Conservation (phyloP, 2,113 vertebrate species). For the Solea solea region DNA sequence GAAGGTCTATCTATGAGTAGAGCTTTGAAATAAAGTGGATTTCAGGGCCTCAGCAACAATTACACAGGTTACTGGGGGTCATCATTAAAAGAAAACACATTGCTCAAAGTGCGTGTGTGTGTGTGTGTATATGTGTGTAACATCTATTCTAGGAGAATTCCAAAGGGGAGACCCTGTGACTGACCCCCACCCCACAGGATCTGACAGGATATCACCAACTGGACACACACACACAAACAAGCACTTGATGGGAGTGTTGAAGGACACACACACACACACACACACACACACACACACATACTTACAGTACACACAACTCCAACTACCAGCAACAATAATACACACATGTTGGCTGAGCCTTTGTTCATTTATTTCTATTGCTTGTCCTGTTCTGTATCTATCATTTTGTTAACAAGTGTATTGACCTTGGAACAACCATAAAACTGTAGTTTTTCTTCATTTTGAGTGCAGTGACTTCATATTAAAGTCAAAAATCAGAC, state of each 20-base stretch:
- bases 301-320: no score
- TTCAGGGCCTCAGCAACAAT: background rate
- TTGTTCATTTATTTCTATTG: no score
- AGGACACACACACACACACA: background rate
- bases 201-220: conserved; percentile 74
- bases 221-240: conserved; percentile 7
- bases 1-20: background rate
- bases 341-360: no score
- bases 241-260: conserved; percentile 1
- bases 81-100: conserved; percentile 21
- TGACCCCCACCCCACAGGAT: conserved; percentile 75
- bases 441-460: no score
- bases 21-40: conserved; percentile 14
- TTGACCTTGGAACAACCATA: no score
- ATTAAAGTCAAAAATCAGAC: no score
- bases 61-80: conserved; percentile 13
- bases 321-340: no score
- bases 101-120: conserved; percentile 28
- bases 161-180: conserved; percentile 79
- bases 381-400: no score
- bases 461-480: no score
- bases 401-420: background rate
- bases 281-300: conserved; percentile 1
- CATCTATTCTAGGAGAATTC: conserved; percentile 82
- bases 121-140: conserved; percentile 28